phyloP scores from a whole-genome alignment of 2,797 vertebrate species.

The Cuniculus paca region DNA sequence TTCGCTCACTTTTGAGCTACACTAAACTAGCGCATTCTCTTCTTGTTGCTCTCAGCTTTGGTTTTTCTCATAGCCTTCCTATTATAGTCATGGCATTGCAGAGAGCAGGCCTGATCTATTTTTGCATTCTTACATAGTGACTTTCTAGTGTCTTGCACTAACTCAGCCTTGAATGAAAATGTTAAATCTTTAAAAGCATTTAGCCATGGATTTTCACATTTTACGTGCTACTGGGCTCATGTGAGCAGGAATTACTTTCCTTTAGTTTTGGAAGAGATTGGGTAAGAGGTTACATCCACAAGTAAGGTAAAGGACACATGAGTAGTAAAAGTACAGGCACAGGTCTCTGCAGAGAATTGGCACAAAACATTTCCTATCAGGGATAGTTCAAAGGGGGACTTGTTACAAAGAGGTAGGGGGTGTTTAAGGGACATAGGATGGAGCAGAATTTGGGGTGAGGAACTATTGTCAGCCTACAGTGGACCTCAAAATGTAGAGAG shows the following conservation, averaged over 20 bases:
- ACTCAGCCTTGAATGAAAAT: background rate
- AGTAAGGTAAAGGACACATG: fast-evolving
- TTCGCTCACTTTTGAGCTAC: background rate
- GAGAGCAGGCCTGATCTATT: background rate
- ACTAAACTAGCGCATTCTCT: background rate
- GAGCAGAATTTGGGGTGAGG: too few relatives aligned
- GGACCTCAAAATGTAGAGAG: too few relatives aligned
- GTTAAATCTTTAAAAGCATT: background rate
- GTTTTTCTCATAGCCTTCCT: background rate
- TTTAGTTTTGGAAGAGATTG: background rate
- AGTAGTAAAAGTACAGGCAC: too few relatives aligned
- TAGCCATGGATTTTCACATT: background rate
- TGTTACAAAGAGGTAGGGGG: fast-evolving
- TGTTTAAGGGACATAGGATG: background rate
- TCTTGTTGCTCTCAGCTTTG: background rate
- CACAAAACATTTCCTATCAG: fast-evolving
- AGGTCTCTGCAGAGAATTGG: fast-evolving
- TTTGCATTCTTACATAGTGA: background rate
- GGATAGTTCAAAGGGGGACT: background rate
- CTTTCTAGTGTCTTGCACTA: background rate
- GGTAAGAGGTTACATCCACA: background rate
- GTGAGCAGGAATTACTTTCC: background rate
- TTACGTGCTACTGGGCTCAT: background rate
- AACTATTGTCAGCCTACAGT: fast-evolving
- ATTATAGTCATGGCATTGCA: background rate